phyloP scores from a whole-genome alignment of 2,113 vertebrate species.

The Agelaius tricolor region DNA sequence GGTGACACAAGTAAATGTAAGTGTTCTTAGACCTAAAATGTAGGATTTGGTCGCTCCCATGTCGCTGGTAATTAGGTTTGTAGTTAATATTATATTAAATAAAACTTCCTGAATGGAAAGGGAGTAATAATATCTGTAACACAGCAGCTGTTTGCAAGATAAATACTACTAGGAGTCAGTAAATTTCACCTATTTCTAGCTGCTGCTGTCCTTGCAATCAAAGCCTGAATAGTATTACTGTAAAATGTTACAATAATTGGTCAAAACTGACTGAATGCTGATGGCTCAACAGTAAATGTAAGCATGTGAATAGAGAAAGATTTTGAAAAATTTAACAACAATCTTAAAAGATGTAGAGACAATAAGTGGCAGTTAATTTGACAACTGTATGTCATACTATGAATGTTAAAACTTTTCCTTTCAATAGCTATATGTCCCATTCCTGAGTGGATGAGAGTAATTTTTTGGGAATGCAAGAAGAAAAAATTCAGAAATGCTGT shows the following conservation, averaged over 20 bases:
- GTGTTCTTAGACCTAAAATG: neutral
- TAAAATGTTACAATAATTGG: neutral
- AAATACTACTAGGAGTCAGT: neutral
- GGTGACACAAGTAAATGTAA: constrained; percentile 77
- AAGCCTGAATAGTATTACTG: rapidly evolving
- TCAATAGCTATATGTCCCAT: neutral
- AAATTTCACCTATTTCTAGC: neutral
- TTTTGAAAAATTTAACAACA: rapidly evolving
- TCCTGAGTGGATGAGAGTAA: neutral
- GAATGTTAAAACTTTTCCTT: neutral
- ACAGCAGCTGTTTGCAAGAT: neutral
- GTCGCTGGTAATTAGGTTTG: neutral
- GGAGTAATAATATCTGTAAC: rapidly evolving
- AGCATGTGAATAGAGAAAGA: neutral
- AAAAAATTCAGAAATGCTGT: neutral
- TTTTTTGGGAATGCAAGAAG: neutral
- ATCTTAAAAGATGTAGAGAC: neutral
- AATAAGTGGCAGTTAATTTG: neutral
- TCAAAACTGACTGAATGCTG: neutral
- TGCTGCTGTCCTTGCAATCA: neutral
- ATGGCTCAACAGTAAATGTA: neutral
- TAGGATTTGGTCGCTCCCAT: rapidly evolving
- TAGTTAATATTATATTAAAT: neutral
- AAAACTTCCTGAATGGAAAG: neutral
- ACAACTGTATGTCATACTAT: neutral